Percentiles rank a stretch among this genome's conserved stretches.
These are phyloP conservation scores for Drosophila quinaria DNA, from an alignment of 2,888 invertebrate genomes.

Conservation along the genomic window DNA sequence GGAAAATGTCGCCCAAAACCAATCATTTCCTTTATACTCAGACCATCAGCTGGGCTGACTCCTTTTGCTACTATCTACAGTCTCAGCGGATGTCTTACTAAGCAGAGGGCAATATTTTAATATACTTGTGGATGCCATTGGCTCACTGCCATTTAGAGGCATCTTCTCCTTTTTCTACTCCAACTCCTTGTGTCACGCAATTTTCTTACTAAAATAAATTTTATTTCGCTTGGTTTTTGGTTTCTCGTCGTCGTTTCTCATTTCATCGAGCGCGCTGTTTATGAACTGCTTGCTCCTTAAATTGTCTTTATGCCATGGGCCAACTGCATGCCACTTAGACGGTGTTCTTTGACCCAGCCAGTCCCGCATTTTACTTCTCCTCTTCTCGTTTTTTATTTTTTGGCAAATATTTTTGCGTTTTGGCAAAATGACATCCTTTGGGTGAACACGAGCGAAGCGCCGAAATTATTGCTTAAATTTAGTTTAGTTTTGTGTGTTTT, in stretches of 20 bases:
- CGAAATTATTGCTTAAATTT: slow-evolving; percentile 55
- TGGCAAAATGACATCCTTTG: slow-evolving; percentile 71
- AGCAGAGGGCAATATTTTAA: slow-evolving; percentile 62
- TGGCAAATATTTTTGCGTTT: slow-evolving; percentile 65
- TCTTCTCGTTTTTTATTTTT: slow-evolving; percentile 11
- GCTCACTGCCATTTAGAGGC: slow-evolving; percentile 62
- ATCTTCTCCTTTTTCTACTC: slow-evolving; percentile 39
- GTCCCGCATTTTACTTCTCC: slow-evolving; percentile 6
- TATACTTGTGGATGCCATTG: slow-evolving; percentile 70
- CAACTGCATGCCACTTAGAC: slow-evolving; percentile 64
- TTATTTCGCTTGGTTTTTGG: slow-evolving; percentile 59
- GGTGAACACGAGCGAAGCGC: slow-evolving; percentile 31
- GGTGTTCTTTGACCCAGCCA: slow-evolving; percentile 57
- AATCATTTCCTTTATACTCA: slow-evolving; percentile 63
- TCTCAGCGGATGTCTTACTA: slow-evolving; percentile 54
- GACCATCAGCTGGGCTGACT: slow-evolving; percentile 18
- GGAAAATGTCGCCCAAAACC: slow-evolving; percentile 61
- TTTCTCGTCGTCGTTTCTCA: slow-evolving; percentile 57
- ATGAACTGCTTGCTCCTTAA: slow-evolving; percentile 71
- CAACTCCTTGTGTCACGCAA: slow-evolving; percentile 73
- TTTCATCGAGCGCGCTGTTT: slow-evolving; percentile 68
- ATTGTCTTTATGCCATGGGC: slow-evolving; percentile 73
- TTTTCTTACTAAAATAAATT: slow-evolving; percentile 78
- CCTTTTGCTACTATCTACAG: slow-evolving; percentile 22
- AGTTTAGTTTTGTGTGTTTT: slow-evolving; percentile 57